Percentiles rank a stretch among this genome's conserved stretches.
Conservation (phyloP, 2,797 vertebrate species). For the Onychomys torridus region DNA sequence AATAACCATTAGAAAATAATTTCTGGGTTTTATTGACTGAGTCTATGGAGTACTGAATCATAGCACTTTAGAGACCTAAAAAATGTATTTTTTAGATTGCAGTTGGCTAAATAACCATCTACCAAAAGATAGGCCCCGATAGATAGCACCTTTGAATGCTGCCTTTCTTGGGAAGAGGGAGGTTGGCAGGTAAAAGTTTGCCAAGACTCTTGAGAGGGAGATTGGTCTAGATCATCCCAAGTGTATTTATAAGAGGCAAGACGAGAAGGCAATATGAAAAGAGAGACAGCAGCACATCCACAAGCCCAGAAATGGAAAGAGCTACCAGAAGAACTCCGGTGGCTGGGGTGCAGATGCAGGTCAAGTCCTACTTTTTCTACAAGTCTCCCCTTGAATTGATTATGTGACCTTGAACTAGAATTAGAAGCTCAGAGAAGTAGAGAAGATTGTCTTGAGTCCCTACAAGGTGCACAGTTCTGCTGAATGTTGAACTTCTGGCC, state of each 20-base stretch:
- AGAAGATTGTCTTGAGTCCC: neutral
- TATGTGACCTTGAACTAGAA: neutral
- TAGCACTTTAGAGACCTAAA: constrained; percentile 2
- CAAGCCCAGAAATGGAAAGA: neutral
- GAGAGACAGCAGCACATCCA: neutral
- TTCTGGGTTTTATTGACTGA: constrained; percentile 35
- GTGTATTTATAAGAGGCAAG: neutral
- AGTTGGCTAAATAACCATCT: neutral
- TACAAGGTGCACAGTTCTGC: neutral
- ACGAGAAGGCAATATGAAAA: neutral
- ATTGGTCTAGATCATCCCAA: neutral
- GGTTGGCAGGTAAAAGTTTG: neutral
- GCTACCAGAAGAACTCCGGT: neutral
- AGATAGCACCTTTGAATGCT: neutral
- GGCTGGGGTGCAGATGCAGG: too few species aligned
- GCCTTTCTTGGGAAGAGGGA: neutral
- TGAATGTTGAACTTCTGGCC: neutral
- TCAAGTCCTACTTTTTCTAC: neutral
- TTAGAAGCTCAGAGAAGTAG: neutral
- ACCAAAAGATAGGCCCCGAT: neutral
- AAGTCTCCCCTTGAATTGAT: neutral
- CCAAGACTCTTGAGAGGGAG: neutral
- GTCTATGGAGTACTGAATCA: neutral
- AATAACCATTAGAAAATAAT: constrained; percentile 31
- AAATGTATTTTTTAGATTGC: neutral